These are phyloP conservation scores for Chelonus formosanus DNA, from an alignment of 2,888 invertebrate species.

Conservation along the genomic window DNA sequence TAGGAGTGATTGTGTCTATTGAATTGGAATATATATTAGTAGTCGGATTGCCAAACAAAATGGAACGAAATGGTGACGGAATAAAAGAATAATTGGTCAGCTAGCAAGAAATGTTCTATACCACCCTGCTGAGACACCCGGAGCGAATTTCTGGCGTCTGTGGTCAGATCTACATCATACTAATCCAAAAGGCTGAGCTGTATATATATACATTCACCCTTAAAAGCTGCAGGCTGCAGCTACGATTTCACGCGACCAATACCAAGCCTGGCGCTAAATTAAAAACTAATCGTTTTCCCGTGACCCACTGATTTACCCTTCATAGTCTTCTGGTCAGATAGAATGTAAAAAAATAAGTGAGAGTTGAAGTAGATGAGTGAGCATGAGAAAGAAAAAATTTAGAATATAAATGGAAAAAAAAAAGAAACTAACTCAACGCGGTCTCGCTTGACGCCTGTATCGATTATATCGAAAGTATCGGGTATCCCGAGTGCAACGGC, in stretches of 20 bases:
- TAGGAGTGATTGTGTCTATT: slow-evolving; percentile 9
- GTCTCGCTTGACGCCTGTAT: slow-evolving; percentile 32
- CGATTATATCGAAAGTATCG: slow-evolving; percentile 37
- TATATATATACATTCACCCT: slow-evolving; percentile 6
- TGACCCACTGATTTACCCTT: slow-evolving; percentile 40
- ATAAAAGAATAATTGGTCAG: slow-evolving; percentile 10
- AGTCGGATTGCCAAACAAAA: slow-evolving; percentile 30
- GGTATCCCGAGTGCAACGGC: slow-evolving; percentile 38
- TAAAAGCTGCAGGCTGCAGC: slow-evolving; percentile 33
- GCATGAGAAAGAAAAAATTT: slow-evolving; percentile 10
- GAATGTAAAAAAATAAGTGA: slow-evolving; percentile 20
- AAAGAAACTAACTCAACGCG: slow-evolving; percentile 24
- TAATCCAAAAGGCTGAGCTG: neutral
- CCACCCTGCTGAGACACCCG: slow-evolving; percentile 34
- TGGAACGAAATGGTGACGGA: slow-evolving; percentile 29
- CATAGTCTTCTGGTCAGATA: slow-evolving; percentile 31
- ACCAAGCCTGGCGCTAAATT: slow-evolving; percentile 50
- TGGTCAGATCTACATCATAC: slow-evolving; percentile 1
- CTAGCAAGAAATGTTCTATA: slow-evolving; percentile 26
- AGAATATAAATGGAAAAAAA: slow-evolving; percentile 15
- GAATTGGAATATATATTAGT: neutral
- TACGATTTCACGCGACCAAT: slow-evolving; percentile 57
- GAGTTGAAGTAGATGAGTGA: neutral
- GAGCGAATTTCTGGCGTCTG: slow-evolving; percentile 24
- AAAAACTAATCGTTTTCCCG: slow-evolving; percentile 58